Percentiles rank a stretch among this genome's conserved stretches.
These are phyloP conservation scores for Apis dorsata DNA, from an alignment of 1,140 invertebrate genomes.

Conservation along the genomic window DNA sequence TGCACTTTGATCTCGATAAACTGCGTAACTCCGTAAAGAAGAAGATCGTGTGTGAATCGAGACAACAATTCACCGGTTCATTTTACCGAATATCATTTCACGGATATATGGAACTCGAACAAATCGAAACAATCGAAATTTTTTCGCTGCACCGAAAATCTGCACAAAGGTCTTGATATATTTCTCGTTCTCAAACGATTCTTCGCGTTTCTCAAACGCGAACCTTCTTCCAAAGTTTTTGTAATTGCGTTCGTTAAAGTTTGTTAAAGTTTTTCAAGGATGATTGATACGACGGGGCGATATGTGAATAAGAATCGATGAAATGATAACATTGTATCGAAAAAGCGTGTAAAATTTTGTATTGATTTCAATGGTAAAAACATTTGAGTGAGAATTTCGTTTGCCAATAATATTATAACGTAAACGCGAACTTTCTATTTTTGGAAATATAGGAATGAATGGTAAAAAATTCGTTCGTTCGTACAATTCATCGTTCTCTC, in stretches of 20 bases:
- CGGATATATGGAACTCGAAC: background rate
- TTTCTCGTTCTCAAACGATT: background rate
- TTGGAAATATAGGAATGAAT: background rate
- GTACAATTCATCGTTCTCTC: too few species aligned
- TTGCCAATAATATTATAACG: too few species aligned
- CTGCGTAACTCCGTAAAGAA: background rate
- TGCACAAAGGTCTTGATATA: constrained; percentile 13
- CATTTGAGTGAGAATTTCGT: too few species aligned
- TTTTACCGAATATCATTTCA: background rate
- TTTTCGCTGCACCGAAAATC: background rate
- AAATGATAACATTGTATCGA: too few species aligned
- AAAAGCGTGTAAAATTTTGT: too few species aligned
- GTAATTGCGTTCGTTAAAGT: constrained; percentile 3
- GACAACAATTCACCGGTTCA: background rate
- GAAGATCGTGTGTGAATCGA: background rate
- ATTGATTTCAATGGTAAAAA: too few species aligned
- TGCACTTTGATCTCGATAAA: background rate
- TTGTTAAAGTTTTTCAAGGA: background rate
- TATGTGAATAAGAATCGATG: too few species aligned
- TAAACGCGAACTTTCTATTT: too few species aligned
- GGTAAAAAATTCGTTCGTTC: too few species aligned
- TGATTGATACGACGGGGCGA: too few species aligned
- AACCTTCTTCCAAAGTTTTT: background rate
- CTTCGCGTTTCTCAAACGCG: background rate
- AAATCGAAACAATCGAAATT: too few species aligned